phyloP scores from a whole-genome alignment of 2,797 vertebrate genomes.

The Alca torda region DNA sequence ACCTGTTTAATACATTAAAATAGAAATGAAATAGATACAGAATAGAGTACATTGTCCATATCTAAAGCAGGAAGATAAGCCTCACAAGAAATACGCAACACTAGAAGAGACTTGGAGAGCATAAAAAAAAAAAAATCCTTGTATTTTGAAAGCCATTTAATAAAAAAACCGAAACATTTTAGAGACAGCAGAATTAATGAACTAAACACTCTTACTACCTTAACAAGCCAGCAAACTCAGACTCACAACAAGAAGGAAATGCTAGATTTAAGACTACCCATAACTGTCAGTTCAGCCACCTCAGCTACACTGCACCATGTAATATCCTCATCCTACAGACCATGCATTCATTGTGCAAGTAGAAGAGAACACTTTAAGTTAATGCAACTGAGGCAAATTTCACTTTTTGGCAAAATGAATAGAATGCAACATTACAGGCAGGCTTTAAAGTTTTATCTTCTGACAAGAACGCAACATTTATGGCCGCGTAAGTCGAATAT shows the following conservation, averaged over 20 bases:
- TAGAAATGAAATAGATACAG: not conserved
- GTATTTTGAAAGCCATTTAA: not conserved
- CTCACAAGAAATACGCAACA: not conserved
- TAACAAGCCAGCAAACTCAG: not conserved
- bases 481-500: not conserved
- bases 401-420: not conserved
- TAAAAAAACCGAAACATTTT: not conserved
- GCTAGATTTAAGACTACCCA: not conserved
- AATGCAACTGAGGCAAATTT: not conserved
- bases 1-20: constrained; percentile 77
- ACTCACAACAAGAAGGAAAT: not conserved
- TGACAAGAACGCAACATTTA: not conserved
- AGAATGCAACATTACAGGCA: not conserved
- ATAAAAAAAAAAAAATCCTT: not conserved
- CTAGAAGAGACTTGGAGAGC: not conserved
- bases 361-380: not conserved
- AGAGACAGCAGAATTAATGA: not conserved
- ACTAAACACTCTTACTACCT: not conserved
- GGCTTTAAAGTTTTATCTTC: not conserved
- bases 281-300: not conserved
- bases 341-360: fast-evolving
- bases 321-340: not conserved
- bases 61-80: not conserved
- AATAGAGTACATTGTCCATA: not conserved
- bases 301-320: fast-evolving